These are phyloP conservation scores for Trogon surrucura DNA, from an alignment of 2,113 vertebrate species.

Conservation along the genomic window DNA sequence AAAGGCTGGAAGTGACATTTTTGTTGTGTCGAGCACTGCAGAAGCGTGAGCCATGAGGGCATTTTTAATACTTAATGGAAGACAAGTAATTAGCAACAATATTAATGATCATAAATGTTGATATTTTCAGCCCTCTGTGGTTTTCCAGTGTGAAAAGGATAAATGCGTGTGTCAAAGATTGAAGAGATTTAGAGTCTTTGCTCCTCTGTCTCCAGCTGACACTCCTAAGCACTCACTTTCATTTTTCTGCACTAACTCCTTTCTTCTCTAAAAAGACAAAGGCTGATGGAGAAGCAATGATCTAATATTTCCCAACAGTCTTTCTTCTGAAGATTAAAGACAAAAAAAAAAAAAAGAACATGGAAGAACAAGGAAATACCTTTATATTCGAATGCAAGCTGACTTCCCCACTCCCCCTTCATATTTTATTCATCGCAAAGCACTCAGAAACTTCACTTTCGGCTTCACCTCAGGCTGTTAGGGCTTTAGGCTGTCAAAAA, in stretches of 20 bases:
- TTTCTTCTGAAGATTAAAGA: background rate
- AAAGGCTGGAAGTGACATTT: background rate
- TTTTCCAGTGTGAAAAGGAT: background rate
- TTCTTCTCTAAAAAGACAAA: background rate
- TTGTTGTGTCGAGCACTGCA: background rate
- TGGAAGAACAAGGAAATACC: background rate
- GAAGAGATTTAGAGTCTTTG: background rate
- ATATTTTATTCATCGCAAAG: background rate
- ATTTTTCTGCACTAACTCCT: background rate
- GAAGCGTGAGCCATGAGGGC: rapidly evolving
- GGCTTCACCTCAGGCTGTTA: rapidly evolving
- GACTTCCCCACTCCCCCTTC: background rate
- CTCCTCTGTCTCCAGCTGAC: background rate
- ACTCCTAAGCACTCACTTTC: background rate
- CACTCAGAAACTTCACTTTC: background rate
- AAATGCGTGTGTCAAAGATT: background rate
- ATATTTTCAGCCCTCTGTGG: background rate
- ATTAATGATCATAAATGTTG: background rate
- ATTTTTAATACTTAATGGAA: background rate
- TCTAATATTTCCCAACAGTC: background rate
- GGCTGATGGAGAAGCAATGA: background rate
- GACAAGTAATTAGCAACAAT: background rate
- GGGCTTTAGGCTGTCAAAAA: background rate
- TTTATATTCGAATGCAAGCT: background rate
- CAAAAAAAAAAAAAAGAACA: background rate